Conservation (phyloP, 2,797 vertebrate genomes). For the Crypturellus tataupa region DNA sequence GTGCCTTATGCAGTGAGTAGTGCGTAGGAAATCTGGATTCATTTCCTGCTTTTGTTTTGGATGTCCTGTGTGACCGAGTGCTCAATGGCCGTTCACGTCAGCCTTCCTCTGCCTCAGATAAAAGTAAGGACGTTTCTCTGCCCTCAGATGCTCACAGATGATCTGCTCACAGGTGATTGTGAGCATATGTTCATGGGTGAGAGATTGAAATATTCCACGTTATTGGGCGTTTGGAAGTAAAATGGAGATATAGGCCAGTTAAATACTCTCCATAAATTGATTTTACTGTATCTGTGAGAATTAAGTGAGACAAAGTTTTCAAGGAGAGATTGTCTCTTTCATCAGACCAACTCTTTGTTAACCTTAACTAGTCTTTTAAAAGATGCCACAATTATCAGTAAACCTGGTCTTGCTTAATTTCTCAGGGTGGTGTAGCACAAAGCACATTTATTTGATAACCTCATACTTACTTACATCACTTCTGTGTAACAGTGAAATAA, state of each 20-base stretch:
- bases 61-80: not conserved
- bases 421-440: not conserved
- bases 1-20: not conserved
- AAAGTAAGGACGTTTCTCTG: not conserved
- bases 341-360: not conserved
- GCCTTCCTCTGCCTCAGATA: not conserved
- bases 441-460: not conserved
- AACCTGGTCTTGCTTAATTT: not conserved
- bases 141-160: not conserved
- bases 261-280: not conserved
- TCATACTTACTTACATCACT: not conserved
- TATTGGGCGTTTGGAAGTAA: not conserved
- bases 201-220: not conserved
- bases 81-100: not conserved
- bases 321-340: not conserved
- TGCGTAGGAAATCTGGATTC: not conserved
- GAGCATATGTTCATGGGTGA: not conserved
- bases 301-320: not conserved
- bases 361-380: slow-evolving; percentile 13
- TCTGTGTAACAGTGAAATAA: not conserved
- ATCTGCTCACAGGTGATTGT: not conserved
- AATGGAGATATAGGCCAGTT: not conserved
- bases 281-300: not conserved
- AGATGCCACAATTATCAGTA: not conserved
- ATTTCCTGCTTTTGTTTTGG: not conserved